A percentile compares a stretch with the other conserved stretches of the same genome.
These are phyloP conservation scores for Notothenia rossii DNA, from an alignment of 2,113 vertebrate genomes.

Conservation along the genomic window DNA sequence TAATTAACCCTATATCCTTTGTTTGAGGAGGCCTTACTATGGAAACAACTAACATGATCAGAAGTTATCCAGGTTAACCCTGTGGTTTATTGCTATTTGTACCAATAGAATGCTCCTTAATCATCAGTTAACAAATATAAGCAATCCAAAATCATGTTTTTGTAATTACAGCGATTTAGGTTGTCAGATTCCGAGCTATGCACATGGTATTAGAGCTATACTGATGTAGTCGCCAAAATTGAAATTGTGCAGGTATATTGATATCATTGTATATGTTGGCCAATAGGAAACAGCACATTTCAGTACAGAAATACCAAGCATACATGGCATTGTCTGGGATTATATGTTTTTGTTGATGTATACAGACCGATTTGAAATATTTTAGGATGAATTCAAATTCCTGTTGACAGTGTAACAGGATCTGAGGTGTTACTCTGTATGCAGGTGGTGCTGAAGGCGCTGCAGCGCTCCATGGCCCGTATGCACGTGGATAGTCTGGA, in stretches of 20 bases:
- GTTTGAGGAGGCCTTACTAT: background rate
- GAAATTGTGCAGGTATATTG: background rate
- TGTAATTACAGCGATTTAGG: background rate
- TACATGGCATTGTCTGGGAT: background rate
- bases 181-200: background rate
- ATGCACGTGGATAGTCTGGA: slow-evolving; percentile 70
- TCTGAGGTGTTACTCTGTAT: background rate
- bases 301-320: background rate
- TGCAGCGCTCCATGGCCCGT: slow-evolving; percentile 54
- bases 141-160: background rate
- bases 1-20: background rate
- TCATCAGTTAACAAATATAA: background rate
- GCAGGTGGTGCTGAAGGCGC: slow-evolving; percentile 63
- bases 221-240: background rate
- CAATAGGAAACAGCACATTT: background rate
- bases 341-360: background rate
- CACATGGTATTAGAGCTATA: background rate
- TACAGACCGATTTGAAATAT: background rate
- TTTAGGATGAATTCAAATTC: background rate
- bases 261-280: background rate
- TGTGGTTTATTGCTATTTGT: slow-evolving; percentile 1
- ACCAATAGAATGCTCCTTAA: background rate
- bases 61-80: background rate
- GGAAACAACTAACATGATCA: background rate
- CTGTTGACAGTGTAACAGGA: background rate